Conservation (phyloP, 2,113 vertebrate genomes). For the Chamaea fasciata region DNA sequence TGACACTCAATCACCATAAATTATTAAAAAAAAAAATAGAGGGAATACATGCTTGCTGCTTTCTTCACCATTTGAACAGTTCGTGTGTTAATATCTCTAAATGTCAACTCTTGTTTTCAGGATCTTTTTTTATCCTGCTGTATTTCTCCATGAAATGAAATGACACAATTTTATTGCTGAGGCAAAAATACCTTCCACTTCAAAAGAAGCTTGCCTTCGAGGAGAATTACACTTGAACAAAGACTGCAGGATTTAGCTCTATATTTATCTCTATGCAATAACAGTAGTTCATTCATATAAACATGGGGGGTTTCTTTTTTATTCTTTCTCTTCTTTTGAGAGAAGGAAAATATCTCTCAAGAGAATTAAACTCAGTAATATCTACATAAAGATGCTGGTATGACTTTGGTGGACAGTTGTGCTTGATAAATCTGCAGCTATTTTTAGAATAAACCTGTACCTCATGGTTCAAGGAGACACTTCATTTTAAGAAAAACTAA, state of each 20-base stretch:
- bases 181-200: slow-evolving; percentile 58
- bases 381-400: background rate
- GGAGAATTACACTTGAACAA: slow-evolving; percentile 52
- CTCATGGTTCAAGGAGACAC: background rate
- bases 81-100: background rate
- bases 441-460: background rate
- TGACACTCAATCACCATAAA: slow-evolving; percentile 10
- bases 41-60: background rate
- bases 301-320: background rate
- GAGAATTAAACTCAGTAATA: background rate
- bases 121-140: background rate
- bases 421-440: background rate
- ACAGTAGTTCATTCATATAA: slow-evolving; percentile 31
- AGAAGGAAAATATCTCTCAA: background rate
- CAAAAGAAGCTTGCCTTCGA: slow-evolving; percentile 48
- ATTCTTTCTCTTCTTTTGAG: background rate
- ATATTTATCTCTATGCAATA: slow-evolving; percentile 16
- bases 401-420: background rate
- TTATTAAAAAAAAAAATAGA: background rate
- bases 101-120: slow-evolving; percentile 14
- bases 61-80: background rate
- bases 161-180: slow-evolving; percentile 52
- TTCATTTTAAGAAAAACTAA: background rate
- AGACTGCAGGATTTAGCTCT: slow-evolving; percentile 19
- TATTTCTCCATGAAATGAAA: slow-evolving; percentile 33